A percentile compares a stretch with the other conserved stretches of the same genome.
These are phyloP conservation scores for Gyrodactylus salaris DNA, from an alignment of 1,140 invertebrate species.

Conservation along the genomic window DNA sequence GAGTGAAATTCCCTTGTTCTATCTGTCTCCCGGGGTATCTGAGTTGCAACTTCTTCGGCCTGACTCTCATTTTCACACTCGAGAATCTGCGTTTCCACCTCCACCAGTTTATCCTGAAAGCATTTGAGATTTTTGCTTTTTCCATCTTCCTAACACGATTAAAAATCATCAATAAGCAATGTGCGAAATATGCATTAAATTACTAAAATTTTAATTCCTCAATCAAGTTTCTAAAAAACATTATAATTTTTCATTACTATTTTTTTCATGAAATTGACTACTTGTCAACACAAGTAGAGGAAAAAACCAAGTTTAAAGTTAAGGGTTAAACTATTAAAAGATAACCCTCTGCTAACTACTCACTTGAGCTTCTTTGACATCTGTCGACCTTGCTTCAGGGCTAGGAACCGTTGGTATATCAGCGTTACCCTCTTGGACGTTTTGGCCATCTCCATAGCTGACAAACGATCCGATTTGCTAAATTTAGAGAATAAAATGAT, in stretches of 20 bases:
- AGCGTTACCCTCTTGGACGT: no score
- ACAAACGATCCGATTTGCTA: no score
- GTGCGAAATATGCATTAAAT: neutral
- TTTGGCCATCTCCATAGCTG: no score
- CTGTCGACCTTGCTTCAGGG: no score
- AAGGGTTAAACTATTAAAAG: neutral
- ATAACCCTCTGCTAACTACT: neutral
- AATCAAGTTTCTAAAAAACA: neutral
- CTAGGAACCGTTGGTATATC: no score
- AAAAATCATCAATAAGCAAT: neutral
- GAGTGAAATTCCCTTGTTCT: neutral
- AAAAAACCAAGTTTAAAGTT: no score
- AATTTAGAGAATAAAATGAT: no score
- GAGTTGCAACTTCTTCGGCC: neutral
- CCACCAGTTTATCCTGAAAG: neutral
- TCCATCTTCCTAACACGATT: neutral
- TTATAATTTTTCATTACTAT: neutral
- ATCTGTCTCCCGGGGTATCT: neutral
- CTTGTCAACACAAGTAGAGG: no score
- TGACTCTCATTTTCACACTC: neutral
- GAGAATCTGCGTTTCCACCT: no score
- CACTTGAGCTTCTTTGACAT: no score
- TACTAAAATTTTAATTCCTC: neutral
- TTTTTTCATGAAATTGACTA: neutral
- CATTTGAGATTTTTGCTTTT: neutral